A percentile compares a stretch with the other conserved stretches of the same genome.
phyloP scores from a whole-genome alignment of 2,888 invertebrate species.

The Pilophorus perplexus region DNA sequence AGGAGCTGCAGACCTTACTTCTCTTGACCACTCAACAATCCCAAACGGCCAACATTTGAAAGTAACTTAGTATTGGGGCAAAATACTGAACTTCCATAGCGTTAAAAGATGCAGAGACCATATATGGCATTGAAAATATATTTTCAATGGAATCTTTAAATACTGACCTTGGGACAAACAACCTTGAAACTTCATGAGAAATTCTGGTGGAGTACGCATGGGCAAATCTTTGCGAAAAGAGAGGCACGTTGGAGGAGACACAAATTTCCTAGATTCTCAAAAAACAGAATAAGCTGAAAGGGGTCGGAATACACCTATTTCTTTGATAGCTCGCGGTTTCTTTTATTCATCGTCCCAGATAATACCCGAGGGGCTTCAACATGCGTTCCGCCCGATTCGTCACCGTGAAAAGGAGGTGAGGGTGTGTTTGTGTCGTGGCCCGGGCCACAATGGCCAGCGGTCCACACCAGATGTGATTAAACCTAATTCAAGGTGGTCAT shows the following conservation, averaged over 20 bases:
- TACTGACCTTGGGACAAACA: no score
- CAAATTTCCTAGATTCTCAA: no score
- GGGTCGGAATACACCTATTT: constrained; percentile 5
- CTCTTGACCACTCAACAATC: constrained; percentile 14
- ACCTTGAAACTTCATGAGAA: no score
- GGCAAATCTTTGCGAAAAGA: no score
- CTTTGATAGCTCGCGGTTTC: background rate
- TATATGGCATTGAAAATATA: no score
- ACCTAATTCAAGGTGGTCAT: constrained; percentile 39
- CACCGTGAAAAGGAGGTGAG: constrained; percentile 37
- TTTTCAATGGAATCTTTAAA: no score
- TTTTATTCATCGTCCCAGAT: background rate
- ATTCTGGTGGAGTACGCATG: no score
- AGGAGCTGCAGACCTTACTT: constrained; percentile 4
- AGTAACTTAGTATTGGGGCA: no score
- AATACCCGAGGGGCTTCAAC: constrained; percentile 6
- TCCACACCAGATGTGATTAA: constrained; percentile 35
- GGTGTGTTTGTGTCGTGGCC: constrained; percentile 32
- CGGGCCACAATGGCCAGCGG: constrained; percentile 36
- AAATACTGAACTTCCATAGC: no score
- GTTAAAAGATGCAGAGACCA: no score
- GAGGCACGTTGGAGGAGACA: no score
- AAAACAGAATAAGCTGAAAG: background rate
- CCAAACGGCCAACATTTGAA: background rate
- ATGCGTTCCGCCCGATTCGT: constrained; percentile 38